phyloP scores from a whole-genome alignment of 30 jellyfish, hydroid and myxozoan species.

The Mastigias papua region DNA sequence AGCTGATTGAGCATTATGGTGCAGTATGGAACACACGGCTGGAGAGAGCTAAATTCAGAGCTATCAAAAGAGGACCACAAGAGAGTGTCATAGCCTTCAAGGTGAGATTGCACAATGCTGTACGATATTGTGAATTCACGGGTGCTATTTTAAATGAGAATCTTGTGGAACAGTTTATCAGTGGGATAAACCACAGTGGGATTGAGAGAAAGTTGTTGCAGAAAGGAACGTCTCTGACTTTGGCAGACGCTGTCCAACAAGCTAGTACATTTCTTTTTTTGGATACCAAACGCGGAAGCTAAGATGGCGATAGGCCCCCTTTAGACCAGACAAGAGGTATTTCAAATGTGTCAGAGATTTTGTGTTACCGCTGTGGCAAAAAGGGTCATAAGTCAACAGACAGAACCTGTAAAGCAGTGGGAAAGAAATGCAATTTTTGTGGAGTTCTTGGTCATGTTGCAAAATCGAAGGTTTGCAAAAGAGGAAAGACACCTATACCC shows the following conservation, averaged over 20 bases:
- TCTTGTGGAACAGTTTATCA: neutral
- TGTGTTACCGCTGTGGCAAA: neutral
- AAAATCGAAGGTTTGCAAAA: neutral
- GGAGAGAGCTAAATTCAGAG: neutral
- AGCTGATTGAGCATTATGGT: neutral
- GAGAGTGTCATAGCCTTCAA: neutral
- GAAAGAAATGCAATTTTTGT: no score
- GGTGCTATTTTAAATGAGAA: neutral
- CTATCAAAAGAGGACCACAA: no score
- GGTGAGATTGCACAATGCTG: neutral
- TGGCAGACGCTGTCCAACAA: neutral
- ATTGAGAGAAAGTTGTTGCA: neutral
- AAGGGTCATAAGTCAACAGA: no score
- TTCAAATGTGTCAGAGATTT: neutral
- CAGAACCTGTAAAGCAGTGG: no score
- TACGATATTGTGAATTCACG: neutral
- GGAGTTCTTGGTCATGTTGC: neutral
- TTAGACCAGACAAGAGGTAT: neutral
- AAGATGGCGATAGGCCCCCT: neutral
- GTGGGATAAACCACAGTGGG: neutral
- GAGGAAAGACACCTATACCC: neutral
- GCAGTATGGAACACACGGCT: neutral
- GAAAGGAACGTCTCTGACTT: neutral
- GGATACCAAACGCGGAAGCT: neutral
- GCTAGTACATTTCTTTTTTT: neutral